These are phyloP conservation scores for Actenoides lindsayi DNA, from an alignment of 2,113 vertebrate genomes.

Conservation along the genomic window DNA sequence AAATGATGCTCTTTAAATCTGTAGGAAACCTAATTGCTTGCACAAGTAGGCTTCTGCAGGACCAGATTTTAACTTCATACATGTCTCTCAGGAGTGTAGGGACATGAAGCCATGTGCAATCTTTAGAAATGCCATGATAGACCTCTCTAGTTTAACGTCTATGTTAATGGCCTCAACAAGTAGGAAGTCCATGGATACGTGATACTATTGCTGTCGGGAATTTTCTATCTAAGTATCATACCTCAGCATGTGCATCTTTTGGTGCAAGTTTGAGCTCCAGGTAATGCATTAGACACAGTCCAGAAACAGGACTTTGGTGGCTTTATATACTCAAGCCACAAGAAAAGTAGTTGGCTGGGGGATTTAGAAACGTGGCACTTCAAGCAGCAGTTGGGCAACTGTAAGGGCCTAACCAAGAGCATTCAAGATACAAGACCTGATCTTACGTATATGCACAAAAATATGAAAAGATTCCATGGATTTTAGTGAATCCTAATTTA, in stretches of 20 bases:
- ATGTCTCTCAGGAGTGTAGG: neutral
- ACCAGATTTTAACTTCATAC: neutral
- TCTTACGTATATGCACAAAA: neutral
- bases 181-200: neutral
- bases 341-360: neutral
- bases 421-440: neutral
- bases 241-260: neutral
- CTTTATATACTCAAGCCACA: neutral
- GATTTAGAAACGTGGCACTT: neutral
- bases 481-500: neutral
- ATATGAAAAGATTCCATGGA: neutral
- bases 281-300: neutral
- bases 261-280: neutral
- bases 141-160: neutral
- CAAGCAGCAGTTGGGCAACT: neutral
- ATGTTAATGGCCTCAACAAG: neutral
- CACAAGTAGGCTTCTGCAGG: neutral
- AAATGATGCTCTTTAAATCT: neutral
- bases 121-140: neutral
- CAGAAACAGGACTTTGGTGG: neutral
- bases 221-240: neutral
- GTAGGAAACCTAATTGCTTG: neutral
- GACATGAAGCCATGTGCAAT: neutral
- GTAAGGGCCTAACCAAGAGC: neutral
- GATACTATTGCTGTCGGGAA: neutral